These are phyloP conservation scores for Capitulum mitella DNA, from an alignment of 2,888 invertebrate genomes.

Conservation along the genomic window DNA sequence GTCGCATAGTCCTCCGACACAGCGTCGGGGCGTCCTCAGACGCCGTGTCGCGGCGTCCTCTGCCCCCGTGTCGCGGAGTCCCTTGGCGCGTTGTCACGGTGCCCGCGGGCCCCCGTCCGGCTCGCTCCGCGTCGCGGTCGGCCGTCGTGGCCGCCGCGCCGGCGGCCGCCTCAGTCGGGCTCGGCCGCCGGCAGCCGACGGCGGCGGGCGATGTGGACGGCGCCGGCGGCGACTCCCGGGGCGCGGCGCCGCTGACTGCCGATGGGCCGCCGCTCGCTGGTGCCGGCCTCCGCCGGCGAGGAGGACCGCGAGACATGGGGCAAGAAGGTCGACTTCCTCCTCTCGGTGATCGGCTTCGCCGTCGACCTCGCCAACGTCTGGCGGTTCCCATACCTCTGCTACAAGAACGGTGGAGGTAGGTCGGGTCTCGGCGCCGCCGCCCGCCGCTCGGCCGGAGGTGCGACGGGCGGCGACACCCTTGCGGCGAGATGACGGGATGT, in stretches of 20 bases:
- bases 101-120: no score
- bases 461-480: no score
- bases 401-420: conserved; percentile 35
- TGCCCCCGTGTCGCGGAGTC: no score
- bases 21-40: no score
- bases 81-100: no score
- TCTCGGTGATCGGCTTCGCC: conserved; percentile 95
- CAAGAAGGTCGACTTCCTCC: conserved; percentile 91
- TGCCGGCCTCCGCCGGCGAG: not conserved
- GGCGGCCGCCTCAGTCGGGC: not conserved
- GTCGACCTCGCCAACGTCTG: conserved; percentile 96
- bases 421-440: no score
- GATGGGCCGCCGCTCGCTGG: not conserved
- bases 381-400: conserved; percentile 53
- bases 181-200: not conserved
- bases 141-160: not conserved
- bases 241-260: not conserved
- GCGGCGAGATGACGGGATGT: no score
- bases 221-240: not conserved
- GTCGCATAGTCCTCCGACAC: no score
- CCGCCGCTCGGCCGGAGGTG: no score
- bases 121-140: not conserved
- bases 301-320: conserved; percentile 77
- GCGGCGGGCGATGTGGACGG: not conserved
- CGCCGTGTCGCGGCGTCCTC: no score